These are phyloP conservation scores for Morpho achilles DNA, from an alignment of 2,888 invertebrate species.

Conservation along the genomic window DNA sequence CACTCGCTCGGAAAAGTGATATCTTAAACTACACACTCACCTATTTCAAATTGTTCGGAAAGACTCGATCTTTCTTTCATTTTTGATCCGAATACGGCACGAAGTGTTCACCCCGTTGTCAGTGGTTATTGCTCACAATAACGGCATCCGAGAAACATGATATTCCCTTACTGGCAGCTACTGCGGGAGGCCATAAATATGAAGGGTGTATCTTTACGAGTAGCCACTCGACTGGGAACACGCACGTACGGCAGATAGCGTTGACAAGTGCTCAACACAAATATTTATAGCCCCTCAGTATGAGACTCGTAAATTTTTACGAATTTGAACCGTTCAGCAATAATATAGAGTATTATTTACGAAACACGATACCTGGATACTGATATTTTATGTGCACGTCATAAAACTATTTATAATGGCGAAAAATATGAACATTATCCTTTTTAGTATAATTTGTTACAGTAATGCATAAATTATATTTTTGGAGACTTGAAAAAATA, in stretches of 20 bases:
- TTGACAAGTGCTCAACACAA: slow-evolving; percentile 12
- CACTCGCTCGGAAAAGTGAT: too few species aligned
- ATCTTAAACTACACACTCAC: background rate
- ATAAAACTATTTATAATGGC: slow-evolving; percentile 3
- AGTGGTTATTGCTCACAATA: slow-evolving; percentile 11
- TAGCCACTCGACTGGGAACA: slow-evolving; percentile 21
- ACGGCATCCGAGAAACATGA: slow-evolving; percentile 13
- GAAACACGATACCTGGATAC: background rate
- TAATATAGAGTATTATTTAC: slow-evolving; percentile 1
- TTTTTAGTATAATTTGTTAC: background rate
- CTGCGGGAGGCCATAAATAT: slow-evolving; percentile 27
- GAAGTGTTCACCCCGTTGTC: slow-evolving; percentile 13
- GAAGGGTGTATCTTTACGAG: slow-evolving; percentile 27
- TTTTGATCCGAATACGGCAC: background rate
- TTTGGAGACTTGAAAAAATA: too few species aligned
- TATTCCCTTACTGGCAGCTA: slow-evolving; percentile 12
- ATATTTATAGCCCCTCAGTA: slow-evolving; percentile 17
- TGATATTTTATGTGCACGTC: slow-evolving; percentile 5
- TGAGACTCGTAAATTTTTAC: background rate
- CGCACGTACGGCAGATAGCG: slow-evolving; percentile 14
- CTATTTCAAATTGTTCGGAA: background rate
- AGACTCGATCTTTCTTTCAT: background rate
- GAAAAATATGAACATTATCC: background rate
- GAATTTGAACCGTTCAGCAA: slow-evolving; percentile 5
- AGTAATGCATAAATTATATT: too few species aligned